Conservation (phyloP, 2,113 vertebrate genomes). For the Corapipo altera region DNA sequence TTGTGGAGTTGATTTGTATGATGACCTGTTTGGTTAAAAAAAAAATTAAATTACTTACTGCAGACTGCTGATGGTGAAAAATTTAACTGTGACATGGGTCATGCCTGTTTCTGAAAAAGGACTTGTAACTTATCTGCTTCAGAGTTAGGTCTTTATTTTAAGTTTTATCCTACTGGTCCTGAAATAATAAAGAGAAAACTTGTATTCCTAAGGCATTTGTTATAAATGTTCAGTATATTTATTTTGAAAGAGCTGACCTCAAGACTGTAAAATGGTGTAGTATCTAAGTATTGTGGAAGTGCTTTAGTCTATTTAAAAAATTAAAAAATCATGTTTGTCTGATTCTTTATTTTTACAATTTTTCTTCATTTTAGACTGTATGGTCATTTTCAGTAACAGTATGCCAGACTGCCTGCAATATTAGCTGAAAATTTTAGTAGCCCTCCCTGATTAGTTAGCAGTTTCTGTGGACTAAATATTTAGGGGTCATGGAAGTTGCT, state of each 20-base stretch:
- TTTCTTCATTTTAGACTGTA: not conserved
- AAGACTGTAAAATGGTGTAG: conserved; percentile 60
- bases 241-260: conserved; percentile 71
- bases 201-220: too few species aligned
- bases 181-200: too few species aligned
- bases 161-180: too few species aligned
- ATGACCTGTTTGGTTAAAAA: conserved; percentile 44
- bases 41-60: conserved; percentile 12
- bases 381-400: conserved; percentile 17
- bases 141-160: too few species aligned
- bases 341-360: not conserved
- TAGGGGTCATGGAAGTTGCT: conserved; percentile 10
- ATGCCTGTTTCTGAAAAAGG: conserved; percentile 23
- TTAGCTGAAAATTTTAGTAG: conserved; percentile 20
- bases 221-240: conserved; percentile 59
- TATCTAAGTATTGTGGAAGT: conserved; percentile 36
- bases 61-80: conserved; percentile 46
- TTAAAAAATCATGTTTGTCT: not conserved
- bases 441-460: conserved; percentile 8
- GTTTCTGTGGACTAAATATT: conserved; percentile 3
- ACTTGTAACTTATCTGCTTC: too few species aligned
- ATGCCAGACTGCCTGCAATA: conserved; percentile 17
- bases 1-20: conserved; percentile 56
- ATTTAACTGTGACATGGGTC: conserved; percentile 29
- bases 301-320: conserved; percentile 20